Evolutionary conservation across 2,113 vertebrate genomes (phyloP).

Genomic region (Malurus cyaneus): DNA sequence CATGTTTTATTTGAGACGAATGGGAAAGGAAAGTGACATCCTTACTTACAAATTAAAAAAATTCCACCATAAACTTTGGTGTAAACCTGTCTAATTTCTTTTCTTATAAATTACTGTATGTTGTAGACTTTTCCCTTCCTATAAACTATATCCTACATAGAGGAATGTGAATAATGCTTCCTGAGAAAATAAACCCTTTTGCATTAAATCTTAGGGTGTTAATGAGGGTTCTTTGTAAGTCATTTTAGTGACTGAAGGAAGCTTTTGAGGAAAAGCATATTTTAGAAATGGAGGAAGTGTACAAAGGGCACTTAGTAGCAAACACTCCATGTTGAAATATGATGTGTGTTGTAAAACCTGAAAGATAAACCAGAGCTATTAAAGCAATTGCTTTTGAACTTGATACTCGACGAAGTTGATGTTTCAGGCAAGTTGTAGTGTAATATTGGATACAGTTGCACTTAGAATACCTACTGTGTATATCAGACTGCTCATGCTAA

Average conservation of each 20-base stretch:
- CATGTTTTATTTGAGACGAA: neutral
- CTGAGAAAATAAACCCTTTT: neutral
- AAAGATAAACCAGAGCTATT: neutral
- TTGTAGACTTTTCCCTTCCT: neutral
- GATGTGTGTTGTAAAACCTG: constrained; percentile 41
- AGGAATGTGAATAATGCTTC: neutral
- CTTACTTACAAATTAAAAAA: neutral
- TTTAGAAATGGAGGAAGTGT: constrained; percentile 60
- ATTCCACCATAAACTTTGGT: neutral
- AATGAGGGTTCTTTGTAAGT: neutral
- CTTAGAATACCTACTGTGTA: neutral
- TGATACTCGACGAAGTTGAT: neutral
- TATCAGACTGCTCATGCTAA: neutral
- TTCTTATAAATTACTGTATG: neutral
- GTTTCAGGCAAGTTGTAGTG: neutral
- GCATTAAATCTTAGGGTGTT: neutral
- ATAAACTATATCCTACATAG: neutral
- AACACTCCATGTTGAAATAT: constrained; percentile 62
- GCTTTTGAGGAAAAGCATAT: constrained; percentile 63
- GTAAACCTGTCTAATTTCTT: neutral
- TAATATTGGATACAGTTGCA: neutral
- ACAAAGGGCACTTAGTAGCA: constrained; percentile 56
- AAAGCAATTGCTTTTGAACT: neutral
- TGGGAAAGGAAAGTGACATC: neutral
- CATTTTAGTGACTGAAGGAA: constrained; percentile 69